Conservation (phyloP, 2,113 vertebrate genomes). For the Mastomys natalensis region DNA sequence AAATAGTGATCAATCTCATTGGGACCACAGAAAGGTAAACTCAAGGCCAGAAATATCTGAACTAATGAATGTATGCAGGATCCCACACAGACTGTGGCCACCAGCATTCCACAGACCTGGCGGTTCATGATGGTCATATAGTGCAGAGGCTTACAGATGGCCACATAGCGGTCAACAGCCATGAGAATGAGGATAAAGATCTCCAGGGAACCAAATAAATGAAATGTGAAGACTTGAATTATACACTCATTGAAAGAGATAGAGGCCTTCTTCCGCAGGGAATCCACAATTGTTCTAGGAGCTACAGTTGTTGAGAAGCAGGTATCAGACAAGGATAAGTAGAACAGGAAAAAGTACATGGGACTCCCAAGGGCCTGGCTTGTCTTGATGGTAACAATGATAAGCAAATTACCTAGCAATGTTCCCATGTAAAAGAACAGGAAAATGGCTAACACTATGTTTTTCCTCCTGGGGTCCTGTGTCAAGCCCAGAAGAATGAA, state of each 20-base stretch:
- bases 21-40: conserved; percentile 76
- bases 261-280: background rate
- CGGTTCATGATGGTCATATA: conserved; percentile 56
- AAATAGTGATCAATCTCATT: conserved; percentile 77
- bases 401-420: conserved; percentile 27
- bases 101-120: background rate
- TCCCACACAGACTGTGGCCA: conserved; percentile 41
- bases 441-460: background rate
- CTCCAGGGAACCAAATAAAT: conserved; percentile 74
- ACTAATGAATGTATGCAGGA: conserved; percentile 65
- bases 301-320: conserved; percentile 61
- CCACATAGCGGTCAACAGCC: conserved; percentile 63
- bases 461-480: background rate
- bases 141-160: conserved; percentile 71
- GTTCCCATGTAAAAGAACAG: background rate
- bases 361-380: background rate
- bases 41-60: conserved; percentile 64
- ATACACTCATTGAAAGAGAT: conserved; percentile 70
- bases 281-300: conserved; percentile 57
- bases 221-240: conserved; percentile 41
- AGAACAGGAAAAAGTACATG: conserved; percentile 75
- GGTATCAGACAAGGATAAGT: conserved; percentile 74
- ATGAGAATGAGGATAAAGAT: conserved; percentile 75
- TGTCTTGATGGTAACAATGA: conserved; percentile 56
- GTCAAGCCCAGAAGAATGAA: conserved; percentile 14